Evolutionary conservation across 2,888 invertebrate genomes (phyloP), one percentile per base, ranked within the genome.

Genomic region (Idaea aversata): DNA sequence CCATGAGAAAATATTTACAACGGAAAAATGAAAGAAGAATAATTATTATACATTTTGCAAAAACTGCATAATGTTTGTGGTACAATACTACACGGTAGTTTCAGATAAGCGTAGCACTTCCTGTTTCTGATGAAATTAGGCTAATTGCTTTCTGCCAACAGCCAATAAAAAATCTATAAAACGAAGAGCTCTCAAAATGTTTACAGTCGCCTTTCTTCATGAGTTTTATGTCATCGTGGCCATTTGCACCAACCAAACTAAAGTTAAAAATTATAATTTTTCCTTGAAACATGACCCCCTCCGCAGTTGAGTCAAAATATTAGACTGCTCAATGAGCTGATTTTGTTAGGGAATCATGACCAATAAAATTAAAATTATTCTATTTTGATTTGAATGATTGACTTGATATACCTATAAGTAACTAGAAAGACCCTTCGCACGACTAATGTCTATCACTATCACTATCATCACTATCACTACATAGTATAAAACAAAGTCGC

Each of bases 91-190:
- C n/a, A 16, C 6, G 6, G 15, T 58, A 58, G 58, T 58, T 58
- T 15, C 5, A 58, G 61, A 15, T 47, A n/a, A 57, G 59, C 25
- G 61, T 58, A n/a, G 47, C 34, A 60, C 61, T 63, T 63, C 61
- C 66, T 63, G 60, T 61, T 61, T 61, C 47, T 63, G 65, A 63
- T 65, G 64, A 63, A 61, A 38, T 63, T 63, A 36, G 16, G 61
- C 66, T 62, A 61, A 66, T 63, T 66, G 57, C 64, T 38, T 47
- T 66, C 36, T 47, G 34, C 64, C 61, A 64, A 64, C 47, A 61
- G 61, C 61, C 57, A 63, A 64, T 68, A 68, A 66, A 64, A 63
- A 68, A 63, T 34, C 67, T 65, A 67, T 67, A 36, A 67, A 67
- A 67, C 34, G 47, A 38, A 65, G 47, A 57, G 62, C 57, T 36